phyloP scores from a whole-genome alignment of 2,888 invertebrate species.

The Siphlonurus alternatus region DNA sequence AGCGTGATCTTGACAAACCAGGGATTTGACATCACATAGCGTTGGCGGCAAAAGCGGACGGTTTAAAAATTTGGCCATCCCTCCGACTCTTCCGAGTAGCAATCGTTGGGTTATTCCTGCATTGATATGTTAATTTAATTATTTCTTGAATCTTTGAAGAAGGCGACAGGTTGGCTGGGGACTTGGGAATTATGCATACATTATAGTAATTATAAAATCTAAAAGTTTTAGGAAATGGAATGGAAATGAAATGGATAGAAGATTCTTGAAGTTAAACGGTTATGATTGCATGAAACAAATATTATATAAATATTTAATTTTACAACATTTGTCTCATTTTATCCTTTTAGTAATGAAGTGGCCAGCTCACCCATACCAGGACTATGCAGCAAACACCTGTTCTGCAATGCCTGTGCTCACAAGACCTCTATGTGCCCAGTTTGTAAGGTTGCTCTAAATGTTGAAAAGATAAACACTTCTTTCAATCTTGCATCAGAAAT shows the following conservation, averaged over 20 bases:
- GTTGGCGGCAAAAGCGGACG: too few species aligned
- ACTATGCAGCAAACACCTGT: not conserved
- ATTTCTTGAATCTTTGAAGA: too few species aligned
- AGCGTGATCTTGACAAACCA: too few species aligned
- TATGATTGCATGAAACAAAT: not conserved
- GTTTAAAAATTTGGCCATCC: too few species aligned
- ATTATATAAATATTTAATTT: not conserved
- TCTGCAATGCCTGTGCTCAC: not conserved
- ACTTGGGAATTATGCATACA: too few species aligned
- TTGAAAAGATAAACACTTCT: not conserved
- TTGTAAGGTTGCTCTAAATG: not conserved
- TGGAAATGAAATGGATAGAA: not conserved
- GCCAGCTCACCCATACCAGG: not conserved
- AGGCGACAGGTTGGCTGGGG: too few species aligned
- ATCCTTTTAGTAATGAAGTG: not conserved
- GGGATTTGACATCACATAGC: too few species aligned
- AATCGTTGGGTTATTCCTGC: too few species aligned
- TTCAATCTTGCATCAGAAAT: not conserved
- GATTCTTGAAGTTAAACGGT: not conserved
- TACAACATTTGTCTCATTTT: not conserved
- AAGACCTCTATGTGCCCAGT: not conserved
- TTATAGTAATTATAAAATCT: too few species aligned
- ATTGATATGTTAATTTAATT: too few species aligned
- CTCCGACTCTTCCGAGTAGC: too few species aligned
- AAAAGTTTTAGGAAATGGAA: not conserved